A percentile compares a stretch with the other conserved stretches of the same genome.
Evolutionary conservation across 2,888 invertebrate species (phyloP).

Genomic region (Sepiola atlantica): DNA sequence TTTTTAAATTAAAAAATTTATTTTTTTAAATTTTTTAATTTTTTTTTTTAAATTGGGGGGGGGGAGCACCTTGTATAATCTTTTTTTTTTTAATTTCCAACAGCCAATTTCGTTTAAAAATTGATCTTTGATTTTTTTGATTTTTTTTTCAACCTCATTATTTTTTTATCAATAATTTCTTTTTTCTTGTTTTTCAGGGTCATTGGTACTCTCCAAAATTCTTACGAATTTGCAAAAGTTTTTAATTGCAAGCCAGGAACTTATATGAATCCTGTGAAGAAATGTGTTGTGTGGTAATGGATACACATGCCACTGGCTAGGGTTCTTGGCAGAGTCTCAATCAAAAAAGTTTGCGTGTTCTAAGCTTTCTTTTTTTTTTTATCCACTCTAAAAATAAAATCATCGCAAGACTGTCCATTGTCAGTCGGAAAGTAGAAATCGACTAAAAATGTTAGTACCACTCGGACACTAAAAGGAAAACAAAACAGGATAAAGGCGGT

Average conservation of each 20-base stretch:
- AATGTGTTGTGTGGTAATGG: constrained; percentile 56
- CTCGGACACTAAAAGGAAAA: not conserved
- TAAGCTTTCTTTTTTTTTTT: not conserved
- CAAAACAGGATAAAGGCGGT: not conserved
- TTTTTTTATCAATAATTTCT: constrained; percentile 47
- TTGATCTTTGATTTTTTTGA: not conserved
- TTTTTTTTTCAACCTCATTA: constrained; percentile 47
- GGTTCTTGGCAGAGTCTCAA: not conserved
- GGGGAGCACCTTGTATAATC: too few species aligned
- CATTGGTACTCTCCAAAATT: constrained; percentile 58
- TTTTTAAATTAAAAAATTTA: too few species aligned
- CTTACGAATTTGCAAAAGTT: constrained; percentile 55
- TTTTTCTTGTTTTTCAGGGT: constrained; percentile 54
- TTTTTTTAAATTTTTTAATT: too few species aligned
- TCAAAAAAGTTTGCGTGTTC: not conserved
- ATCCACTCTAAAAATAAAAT: too few species aligned
- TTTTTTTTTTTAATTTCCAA: too few species aligned
- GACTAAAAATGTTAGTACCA: not conserved
- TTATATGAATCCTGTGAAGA: constrained; percentile 55
- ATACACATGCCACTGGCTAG: constrained; percentile 34
- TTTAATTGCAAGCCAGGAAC: constrained; percentile 55
- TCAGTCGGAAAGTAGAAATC: too few species aligned
- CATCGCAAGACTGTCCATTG: not conserved
- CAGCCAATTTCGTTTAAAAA: too few species aligned
- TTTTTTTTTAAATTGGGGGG: too few species aligned